Conservation (phyloP, 2,888 invertebrate genomes). For the Drosophila helvetica region DNA sequence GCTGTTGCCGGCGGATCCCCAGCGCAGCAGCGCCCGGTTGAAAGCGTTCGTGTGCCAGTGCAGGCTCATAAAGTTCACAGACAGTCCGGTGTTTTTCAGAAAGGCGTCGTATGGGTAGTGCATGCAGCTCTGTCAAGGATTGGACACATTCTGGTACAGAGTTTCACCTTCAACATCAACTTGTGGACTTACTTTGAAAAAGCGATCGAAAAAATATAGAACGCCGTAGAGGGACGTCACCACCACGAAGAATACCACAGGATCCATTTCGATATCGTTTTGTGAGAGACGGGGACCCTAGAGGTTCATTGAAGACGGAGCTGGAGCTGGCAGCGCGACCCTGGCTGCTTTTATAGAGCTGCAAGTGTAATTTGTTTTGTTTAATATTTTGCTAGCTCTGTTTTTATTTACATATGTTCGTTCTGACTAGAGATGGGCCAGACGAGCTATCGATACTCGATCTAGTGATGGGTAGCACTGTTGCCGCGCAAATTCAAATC, state of each 20-base stretch:
- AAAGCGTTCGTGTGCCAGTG: conserved; percentile 92
- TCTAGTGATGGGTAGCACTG: background rate
- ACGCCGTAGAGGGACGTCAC: conserved; percentile 88
- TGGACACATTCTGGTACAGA: conserved; percentile 4
- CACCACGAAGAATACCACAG: conserved; percentile 86
- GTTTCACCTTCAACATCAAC: background rate
- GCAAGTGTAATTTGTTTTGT: background rate
- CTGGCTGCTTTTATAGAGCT: background rate
- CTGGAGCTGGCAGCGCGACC: too few species aligned
- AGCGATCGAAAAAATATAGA: conserved; percentile 91
- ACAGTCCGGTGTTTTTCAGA: conserved; percentile 90
- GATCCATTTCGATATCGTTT: conserved; percentile 86
- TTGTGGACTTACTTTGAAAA: conserved; percentile 88
- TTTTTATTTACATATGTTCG: conserved; percentile 10
- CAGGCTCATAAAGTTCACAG: conserved; percentile 89
- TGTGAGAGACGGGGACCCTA: background rate
- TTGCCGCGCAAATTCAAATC: background rate
- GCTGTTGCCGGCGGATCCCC: conserved; percentile 87
- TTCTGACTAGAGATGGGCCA: background rate
- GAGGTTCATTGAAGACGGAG: background rate
- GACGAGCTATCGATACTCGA: background rate
- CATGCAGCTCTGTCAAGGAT: conserved; percentile 89
- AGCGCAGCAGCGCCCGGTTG: conserved; percentile 90
- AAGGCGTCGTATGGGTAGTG: conserved; percentile 92
- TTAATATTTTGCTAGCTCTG: too few species aligned